Conservation (phyloP, 1,140 invertebrate species). For the Bombyx mandarina region DNA sequence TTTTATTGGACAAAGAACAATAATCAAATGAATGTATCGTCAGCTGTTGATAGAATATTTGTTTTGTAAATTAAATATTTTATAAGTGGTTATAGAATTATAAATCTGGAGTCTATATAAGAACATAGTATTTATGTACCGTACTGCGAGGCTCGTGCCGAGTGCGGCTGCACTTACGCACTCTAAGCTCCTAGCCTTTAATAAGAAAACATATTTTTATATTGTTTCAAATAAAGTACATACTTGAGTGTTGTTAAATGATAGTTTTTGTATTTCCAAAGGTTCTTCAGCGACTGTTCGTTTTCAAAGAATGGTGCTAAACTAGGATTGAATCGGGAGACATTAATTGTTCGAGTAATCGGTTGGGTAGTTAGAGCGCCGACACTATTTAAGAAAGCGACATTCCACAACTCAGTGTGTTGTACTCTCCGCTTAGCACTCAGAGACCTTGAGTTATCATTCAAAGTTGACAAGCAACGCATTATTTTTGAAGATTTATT, state of each 20-base stretch:
- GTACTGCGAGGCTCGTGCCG: conserved; percentile 48
- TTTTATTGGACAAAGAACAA: conserved; percentile 42
- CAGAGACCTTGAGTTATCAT: too few relatives aligned
- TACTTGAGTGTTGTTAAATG: conserved; percentile 49
- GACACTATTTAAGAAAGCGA: not conserved
- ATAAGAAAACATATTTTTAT: conserved; percentile 68
- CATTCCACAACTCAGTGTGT: not conserved
- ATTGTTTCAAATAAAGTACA: conserved; percentile 66
- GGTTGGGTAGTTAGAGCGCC: not conserved
- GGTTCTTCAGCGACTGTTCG: conserved; percentile 30
- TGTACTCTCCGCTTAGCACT: too few relatives aligned
- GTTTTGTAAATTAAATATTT: conserved; percentile 64
- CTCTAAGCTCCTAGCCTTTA: conserved; percentile 3
- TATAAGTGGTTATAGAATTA: conserved; percentile 59
- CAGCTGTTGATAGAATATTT: conserved; percentile 47
- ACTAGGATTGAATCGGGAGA: conserved; percentile 21
- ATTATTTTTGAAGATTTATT: too few relatives aligned
- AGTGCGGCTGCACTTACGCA: conserved; percentile 1
- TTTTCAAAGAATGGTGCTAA: conserved; percentile 56
- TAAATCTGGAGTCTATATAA: conserved; percentile 45
- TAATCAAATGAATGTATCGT: conserved; percentile 38
- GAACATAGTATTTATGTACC: conserved; percentile 56
- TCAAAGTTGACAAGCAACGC: too few relatives aligned
- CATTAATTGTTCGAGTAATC: conserved; percentile 3
- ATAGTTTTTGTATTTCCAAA: conserved; percentile 56